Conservation (phyloP, 2,113 vertebrate species). For the Coracopsis vasa region DNA sequence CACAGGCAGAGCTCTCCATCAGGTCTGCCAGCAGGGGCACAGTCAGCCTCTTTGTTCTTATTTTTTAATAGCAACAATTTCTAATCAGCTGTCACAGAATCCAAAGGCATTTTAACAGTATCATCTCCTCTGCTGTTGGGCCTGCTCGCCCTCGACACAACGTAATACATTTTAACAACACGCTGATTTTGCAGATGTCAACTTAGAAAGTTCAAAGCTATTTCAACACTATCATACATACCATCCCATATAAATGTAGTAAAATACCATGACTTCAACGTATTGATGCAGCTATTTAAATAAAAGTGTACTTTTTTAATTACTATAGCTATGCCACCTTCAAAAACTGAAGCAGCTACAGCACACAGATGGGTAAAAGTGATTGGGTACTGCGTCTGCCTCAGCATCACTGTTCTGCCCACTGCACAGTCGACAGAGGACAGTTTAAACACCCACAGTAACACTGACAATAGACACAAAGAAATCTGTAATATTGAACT, state of each 20-base stretch:
- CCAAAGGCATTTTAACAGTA: background rate
- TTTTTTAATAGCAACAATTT: background rate
- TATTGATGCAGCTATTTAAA: background rate
- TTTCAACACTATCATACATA: background rate
- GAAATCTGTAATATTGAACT: background rate
- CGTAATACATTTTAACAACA: background rate
- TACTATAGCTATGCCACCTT: background rate
- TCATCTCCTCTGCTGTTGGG: background rate
- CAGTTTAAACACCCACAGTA: background rate
- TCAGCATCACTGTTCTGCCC: background rate
- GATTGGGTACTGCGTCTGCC: accelerated
- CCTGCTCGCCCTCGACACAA: background rate
- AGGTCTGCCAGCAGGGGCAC: background rate
- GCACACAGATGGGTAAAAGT: background rate
- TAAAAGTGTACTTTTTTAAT: background rate
- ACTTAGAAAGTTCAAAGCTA: background rate
- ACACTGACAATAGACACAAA: background rate
- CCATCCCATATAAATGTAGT: background rate
- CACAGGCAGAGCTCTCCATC: background rate
- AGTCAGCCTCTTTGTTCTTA: background rate
- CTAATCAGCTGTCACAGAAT: background rate
- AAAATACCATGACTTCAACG: background rate
- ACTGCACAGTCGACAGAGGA: accelerated
- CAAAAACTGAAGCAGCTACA: background rate
- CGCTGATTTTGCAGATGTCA: background rate